Evolutionary conservation across 2,797 vertebrate genomes (phyloP).

Genomic region (Pseudochromis fuscus): DNA sequence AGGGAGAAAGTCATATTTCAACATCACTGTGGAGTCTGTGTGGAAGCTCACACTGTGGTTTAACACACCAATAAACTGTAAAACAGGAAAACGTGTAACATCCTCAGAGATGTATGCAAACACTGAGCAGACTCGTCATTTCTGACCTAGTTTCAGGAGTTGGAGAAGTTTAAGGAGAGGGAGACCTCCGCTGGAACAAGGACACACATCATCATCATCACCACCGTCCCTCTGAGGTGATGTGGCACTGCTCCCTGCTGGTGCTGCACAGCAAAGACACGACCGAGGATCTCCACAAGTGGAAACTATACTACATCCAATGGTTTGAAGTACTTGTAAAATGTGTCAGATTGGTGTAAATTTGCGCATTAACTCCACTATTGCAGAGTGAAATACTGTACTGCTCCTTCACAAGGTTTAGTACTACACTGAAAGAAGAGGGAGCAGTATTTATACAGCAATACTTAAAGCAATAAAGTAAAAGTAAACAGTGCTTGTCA

Average conservation of each 20-base stretch:
- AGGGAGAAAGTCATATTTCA: not conserved
- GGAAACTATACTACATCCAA: not conserved
- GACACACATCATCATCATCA: no score
- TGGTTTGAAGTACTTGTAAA: no score
- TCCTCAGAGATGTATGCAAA: slow-evolving; percentile 16
- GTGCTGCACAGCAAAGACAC: not conserved
- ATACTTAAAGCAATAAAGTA: no score
- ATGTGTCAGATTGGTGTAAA: not conserved
- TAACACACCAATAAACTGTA: not conserved
- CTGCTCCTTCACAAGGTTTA: no score
- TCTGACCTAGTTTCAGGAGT: slow-evolving; percentile 52
- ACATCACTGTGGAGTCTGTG: not conserved
- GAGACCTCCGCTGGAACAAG: slow-evolving; percentile 12
- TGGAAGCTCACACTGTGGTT: not conserved
- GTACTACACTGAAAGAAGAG: no score
- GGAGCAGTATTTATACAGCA: no score
- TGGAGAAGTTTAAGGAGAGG: not conserved
- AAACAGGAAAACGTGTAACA: no score
- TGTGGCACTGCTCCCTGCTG: slow-evolving; percentile 44
- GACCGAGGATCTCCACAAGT: not conserved
- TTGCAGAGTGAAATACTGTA: no score
- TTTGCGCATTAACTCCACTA: no score
- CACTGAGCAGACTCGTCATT: slow-evolving; percentile 44
- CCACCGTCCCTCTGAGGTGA: no score
- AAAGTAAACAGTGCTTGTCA: no score